A percentile compares a stretch with the other conserved stretches of the same genome.
Conservation (phyloP, 2,113 vertebrate genomes). For the Ciconia stormi region DNA sequence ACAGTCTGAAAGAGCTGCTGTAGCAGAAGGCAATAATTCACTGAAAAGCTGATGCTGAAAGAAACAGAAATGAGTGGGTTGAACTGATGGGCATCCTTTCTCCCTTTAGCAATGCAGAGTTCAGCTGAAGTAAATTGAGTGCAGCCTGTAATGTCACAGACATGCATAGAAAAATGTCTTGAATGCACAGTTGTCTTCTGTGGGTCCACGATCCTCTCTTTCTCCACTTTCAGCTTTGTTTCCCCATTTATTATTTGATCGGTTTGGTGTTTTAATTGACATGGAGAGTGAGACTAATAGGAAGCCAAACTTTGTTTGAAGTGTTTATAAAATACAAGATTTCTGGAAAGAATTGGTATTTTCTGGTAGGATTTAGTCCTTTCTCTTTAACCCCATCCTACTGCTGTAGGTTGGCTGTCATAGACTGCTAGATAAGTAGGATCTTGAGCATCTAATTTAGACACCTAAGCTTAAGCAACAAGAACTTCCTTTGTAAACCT, state of each 20-base stretch:
- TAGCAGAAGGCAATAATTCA: neutral
- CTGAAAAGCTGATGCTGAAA: conserved; percentile 8
- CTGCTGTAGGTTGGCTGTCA: neutral
- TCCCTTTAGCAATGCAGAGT: conserved; percentile 16
- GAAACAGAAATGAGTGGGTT: conserved; percentile 20
- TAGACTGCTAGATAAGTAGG: neutral
- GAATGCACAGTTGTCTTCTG: neutral
- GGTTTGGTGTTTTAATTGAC: neutral
- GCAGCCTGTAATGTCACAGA: neutral
- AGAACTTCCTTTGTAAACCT: neutral
- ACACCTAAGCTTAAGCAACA: neutral
- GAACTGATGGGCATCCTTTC: neutral
- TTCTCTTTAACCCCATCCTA: neutral
- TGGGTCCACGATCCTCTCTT: neutral
- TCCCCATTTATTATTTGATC: neutral
- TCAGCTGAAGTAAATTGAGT: conserved; percentile 20
- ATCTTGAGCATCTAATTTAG: neutral
- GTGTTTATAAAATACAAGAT: neutral
- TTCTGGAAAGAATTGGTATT: neutral
- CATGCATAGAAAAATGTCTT: neutral
- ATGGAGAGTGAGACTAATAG: neutral
- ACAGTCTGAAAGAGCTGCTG: neutral
- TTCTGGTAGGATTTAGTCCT: neutral
- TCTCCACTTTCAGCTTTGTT: neutral
- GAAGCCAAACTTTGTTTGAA: neutral